A percentile compares a stretch with the other conserved stretches of the same genome.
Evolutionary conservation across 2,113 vertebrate genomes (phyloP).

Genomic region (Rhinichthys klamathensis): DNA sequence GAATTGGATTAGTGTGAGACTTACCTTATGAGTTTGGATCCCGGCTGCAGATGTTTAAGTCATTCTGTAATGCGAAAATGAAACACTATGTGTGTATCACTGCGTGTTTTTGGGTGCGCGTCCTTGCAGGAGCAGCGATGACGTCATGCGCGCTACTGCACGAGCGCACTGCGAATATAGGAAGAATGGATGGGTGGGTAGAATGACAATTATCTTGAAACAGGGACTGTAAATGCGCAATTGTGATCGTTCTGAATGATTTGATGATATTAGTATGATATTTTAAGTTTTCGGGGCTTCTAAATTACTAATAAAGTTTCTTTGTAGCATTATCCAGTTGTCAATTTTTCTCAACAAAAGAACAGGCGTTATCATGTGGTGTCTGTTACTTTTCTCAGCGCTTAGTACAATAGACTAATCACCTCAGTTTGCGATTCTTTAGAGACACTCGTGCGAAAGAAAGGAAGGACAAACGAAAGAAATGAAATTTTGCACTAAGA

Average conservation of each 20-base stretch:
- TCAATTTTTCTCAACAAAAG: not conserved
- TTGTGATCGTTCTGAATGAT: not conserved
- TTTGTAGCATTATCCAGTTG: not conserved
- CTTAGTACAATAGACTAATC: not conserved
- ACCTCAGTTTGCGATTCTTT: not conserved
- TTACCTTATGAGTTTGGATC: not conserved
- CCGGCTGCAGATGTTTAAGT: not conserved
- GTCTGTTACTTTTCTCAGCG: conserved; percentile 4
- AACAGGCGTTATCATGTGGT: not conserved
- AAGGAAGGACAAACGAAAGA: not conserved
- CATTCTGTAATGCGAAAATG: not conserved
- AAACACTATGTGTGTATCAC: conserved; percentile 2
- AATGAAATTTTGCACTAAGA: not conserved
- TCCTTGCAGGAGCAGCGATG: not conserved
- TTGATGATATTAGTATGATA: not conserved
- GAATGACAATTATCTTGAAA: not conserved
- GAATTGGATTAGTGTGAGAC: not conserved
- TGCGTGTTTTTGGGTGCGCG: not conserved
- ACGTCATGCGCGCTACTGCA: not conserved
- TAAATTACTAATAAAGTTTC: not conserved
- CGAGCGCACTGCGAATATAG: conserved; percentile 2
- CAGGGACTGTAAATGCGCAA: not conserved
- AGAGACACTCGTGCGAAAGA: not conserved
- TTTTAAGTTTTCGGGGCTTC: not conserved
- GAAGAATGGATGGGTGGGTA: no score